Percentiles rank a stretch among this genome's conserved stretches.
phyloP scores from a whole-genome alignment of 2,113 vertebrate genomes.

The Eubucco bourcierii region DNA sequence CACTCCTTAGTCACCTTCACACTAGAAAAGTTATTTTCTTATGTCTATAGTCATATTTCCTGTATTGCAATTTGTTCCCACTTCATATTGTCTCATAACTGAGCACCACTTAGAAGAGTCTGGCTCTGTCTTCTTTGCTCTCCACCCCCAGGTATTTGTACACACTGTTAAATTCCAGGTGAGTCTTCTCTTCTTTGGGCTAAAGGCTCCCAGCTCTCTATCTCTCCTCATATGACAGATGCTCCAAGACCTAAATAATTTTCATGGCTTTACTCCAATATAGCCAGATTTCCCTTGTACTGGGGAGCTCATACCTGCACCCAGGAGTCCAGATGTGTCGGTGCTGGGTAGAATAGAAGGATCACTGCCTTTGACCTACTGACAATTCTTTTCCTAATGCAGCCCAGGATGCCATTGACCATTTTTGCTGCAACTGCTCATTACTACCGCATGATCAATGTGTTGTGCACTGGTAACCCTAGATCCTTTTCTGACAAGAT shows the following conservation, averaged over 20 bases:
- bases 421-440: not conserved
- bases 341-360: not conserved
- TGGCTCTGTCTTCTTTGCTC: not conserved
- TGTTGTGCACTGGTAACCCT: not conserved
- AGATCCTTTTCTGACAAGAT: not conserved
- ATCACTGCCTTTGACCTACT: not conserved
- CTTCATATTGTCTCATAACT: not conserved
- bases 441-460: not conserved
- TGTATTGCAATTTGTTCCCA: no score
- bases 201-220: no score
- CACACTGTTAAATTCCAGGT: no score
- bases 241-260: not conserved
- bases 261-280: fast-evolving
- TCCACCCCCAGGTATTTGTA: not conserved
- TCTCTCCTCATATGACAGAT: not conserved
- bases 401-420: not conserved
- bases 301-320: not conserved
- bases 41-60: no score
- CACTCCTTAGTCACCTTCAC: not conserved
- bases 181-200: not conserved
- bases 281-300: not conserved
- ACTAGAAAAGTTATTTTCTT: not conserved
- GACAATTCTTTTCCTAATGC: not conserved
- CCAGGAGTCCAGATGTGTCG: not conserved
- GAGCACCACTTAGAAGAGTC: not conserved